Evolutionary conservation across 2,888 invertebrate genomes (phyloP).

Genomic region (Pammene aurita): DNA sequence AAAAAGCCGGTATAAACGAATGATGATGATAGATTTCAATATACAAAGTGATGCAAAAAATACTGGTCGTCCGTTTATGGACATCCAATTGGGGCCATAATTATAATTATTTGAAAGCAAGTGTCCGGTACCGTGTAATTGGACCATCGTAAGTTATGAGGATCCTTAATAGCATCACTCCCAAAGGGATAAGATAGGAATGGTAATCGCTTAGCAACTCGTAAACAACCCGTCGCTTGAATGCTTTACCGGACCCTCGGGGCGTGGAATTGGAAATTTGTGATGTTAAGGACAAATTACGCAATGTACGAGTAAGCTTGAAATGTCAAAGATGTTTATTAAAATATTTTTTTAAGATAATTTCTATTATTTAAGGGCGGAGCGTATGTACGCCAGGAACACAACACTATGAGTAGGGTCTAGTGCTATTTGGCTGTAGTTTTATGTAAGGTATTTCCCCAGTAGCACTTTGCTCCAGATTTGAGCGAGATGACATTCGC

Average conservation of each 20-base stretch:
- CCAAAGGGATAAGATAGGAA: conserved; percentile 19
- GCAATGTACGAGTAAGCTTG: background rate
- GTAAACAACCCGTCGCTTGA: conserved; percentile 14
- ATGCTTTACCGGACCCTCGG: conserved; percentile 11
- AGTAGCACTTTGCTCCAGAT: too few species aligned
- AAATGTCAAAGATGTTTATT: background rate
- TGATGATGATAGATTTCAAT: too few species aligned
- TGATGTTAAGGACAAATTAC: conserved; percentile 10
- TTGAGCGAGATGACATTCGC: too few species aligned
- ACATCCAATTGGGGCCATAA: too few species aligned
- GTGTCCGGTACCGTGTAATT: background rate
- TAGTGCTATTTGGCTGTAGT: too few species aligned
- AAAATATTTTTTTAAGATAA: background rate
- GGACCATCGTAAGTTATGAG: conserved; percentile 2
- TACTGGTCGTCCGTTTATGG: too few species aligned
- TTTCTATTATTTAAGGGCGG: background rate
- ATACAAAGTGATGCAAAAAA: too few species aligned
- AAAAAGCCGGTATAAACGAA: too few species aligned
- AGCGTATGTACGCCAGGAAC: too few species aligned
- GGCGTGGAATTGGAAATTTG: conserved; percentile 6
- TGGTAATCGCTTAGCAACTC: conserved; percentile 12
- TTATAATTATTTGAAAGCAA: background rate
- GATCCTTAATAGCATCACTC: background rate
- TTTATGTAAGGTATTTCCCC: too few species aligned
- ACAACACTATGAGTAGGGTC: too few species aligned